These are phyloP conservation scores for Psilanteris sp. DNA, from an alignment of 1,140 invertebrate genomes.

Conservation along the genomic window DNA sequence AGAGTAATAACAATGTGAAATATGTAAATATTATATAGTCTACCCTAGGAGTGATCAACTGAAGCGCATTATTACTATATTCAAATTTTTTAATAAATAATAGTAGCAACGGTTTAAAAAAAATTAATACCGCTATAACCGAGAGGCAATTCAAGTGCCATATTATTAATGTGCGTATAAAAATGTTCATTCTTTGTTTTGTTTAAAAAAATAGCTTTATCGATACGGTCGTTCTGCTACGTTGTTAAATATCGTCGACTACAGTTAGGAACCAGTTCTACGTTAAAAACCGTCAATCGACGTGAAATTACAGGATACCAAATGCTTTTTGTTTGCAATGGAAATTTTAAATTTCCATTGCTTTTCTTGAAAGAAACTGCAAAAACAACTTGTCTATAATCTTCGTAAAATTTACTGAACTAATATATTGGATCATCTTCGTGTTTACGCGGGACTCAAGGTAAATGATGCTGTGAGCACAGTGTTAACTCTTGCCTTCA, in stretches of 20 bases:
- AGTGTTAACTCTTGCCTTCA: slow-evolving; percentile 89
- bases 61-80: slow-evolving; percentile 26
- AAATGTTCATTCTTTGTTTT: slow-evolving; percentile 53
- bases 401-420: slow-evolving; percentile 22
- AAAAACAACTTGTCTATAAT: too few relatives aligned
- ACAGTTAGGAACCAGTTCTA: slow-evolving; percentile 73
- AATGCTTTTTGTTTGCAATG: background rate
- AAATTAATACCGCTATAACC: slow-evolving; percentile 22
- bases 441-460: slow-evolving; percentile 89
- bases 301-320: slow-evolving; percentile 21
- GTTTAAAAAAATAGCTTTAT: slow-evolving; percentile 67
- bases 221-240: slow-evolving; percentile 15
- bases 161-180: slow-evolving; percentile 63
- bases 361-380: slow-evolving; percentile 27
- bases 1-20: slow-evolving; percentile 69
- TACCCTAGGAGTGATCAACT: slow-evolving; percentile 46
- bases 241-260: slow-evolving; percentile 30
- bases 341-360: slow-evolving; percentile 6
- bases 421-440: slow-evolving; percentile 31
- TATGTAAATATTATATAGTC: too few relatives aligned
- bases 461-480: slow-evolving; percentile 93
- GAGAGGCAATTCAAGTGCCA: slow-evolving; percentile 23
- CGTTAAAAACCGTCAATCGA: slow-evolving; percentile 55
- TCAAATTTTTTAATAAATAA: slow-evolving; percentile 21
- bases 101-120: slow-evolving; percentile 18